phyloP scores from a whole-genome alignment of 2,888 invertebrate genomes.

The Macrostomum cliftonense region DNA sequence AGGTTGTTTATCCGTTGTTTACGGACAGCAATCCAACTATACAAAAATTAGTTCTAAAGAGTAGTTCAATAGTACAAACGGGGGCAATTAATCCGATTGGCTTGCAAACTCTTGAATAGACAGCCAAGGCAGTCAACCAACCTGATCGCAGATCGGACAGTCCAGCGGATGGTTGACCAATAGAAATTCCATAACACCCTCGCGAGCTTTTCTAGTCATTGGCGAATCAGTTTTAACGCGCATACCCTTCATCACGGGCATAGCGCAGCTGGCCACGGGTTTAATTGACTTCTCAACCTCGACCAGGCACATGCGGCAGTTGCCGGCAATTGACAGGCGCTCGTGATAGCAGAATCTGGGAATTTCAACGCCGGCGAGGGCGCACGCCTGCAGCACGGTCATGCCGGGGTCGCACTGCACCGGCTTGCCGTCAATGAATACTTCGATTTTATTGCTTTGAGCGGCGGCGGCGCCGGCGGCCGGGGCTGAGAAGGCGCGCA shows the following conservation, averaged over 20 bases:
- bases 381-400: constrained; percentile 90
- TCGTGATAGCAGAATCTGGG: constrained; percentile 98
- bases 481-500: too few relatives aligned
- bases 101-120: too few relatives aligned
- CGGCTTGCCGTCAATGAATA: constrained; percentile 87
- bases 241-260: constrained; percentile 99
- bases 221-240: constrained; percentile 89
- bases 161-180: constrained; percentile 94
- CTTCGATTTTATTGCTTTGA: constrained; percentile 51
- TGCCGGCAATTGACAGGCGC: constrained; percentile 87
- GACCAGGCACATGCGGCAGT: constrained; percentile 97
- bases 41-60: too few relatives aligned
- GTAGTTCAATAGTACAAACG: too few relatives aligned
- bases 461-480: too few relatives aligned
- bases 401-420: constrained; percentile 85
- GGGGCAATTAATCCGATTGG: too few relatives aligned
- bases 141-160: constrained; percentile 96
- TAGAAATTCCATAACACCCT: constrained; percentile 93
- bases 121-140: too few relatives aligned
- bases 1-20: too few relatives aligned
- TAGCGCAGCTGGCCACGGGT: constrained; percentile 94
- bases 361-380: constrained; percentile 82
- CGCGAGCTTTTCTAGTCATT: constrained; percentile 55
- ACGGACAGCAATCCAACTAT: too few relatives aligned
- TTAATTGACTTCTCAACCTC: constrained; percentile 95